These are phyloP conservation scores for Hexactinellida sp. DNA, from an alignment of 37 sponge, comb jelly and placozoan genomes.

Conservation along the genomic window DNA sequence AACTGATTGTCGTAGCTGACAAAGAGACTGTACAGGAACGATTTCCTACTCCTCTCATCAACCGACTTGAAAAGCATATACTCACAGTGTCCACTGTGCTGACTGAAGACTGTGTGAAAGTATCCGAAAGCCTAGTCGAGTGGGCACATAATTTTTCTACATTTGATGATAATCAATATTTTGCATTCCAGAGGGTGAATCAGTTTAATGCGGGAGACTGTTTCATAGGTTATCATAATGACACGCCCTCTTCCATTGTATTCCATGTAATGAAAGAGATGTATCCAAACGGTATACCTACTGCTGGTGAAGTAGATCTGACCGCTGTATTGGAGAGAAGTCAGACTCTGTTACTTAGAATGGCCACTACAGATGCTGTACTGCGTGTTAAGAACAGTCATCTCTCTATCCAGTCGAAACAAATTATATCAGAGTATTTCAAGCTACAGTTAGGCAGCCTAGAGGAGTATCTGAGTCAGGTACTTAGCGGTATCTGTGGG, in stretches of 20 bases:
- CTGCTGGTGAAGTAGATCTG: not conserved
- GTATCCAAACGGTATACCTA: no score
- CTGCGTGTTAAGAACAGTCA: no score
- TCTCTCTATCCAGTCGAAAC: not conserved
- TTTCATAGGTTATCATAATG: constrained; percentile 82
- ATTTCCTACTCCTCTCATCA: no score
- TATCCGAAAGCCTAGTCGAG: not conserved
- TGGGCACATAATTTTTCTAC: not conserved
- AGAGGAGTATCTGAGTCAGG: no score
- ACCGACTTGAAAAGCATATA: constrained; percentile 89
- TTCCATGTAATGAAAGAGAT: no score
- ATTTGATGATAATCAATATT: not conserved
- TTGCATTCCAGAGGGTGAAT: not conserved
- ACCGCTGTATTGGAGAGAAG: no score
- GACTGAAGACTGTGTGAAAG: not conserved
- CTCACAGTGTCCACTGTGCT: constrained; percentile 52
- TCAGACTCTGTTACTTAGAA: no score
- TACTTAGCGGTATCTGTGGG: not conserved
- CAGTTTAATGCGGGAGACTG: constrained; percentile 39
- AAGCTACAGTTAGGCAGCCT: not conserved
- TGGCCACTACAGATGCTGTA: no score
- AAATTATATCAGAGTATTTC: not conserved
- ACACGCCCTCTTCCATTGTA: constrained; percentile 69
- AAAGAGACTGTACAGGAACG: constrained; percentile 56
- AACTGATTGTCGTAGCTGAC: constrained; percentile 67